A percentile compares a stretch with the other conserved stretches of the same genome.
Evolutionary conservation across 92 coral and sea anemone species (phyloP).

Genomic region (Actinernus sp.): DNA sequence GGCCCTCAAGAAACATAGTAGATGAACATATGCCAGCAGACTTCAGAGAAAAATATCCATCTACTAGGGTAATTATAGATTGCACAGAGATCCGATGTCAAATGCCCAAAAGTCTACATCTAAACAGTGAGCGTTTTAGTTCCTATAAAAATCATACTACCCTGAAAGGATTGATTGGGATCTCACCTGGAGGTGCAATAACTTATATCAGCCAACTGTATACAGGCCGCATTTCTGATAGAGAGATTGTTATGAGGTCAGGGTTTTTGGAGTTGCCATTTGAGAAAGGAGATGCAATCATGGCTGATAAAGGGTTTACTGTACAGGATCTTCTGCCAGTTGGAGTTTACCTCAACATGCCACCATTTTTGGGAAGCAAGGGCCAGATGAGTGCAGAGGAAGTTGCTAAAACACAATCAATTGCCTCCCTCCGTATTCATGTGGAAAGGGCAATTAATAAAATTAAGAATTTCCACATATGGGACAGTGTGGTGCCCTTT

Average conservation of each 20-base stretch:
- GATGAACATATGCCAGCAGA: conserved; percentile 59
- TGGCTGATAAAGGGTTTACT: conserved; percentile 11
- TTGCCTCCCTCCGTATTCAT: conserved; percentile 51
- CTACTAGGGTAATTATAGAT: conserved; percentile 60
- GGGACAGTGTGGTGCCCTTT: conserved; percentile 58
- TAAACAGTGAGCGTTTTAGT: no score
- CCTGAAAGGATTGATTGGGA: no score
- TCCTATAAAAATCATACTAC: no score
- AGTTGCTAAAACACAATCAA: conserved; percentile 45
- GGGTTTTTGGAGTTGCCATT: conserved; percentile 49
- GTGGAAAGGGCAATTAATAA: conserved; percentile 57
- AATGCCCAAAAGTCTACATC: conserved; percentile 69
- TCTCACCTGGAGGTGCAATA: neutral
- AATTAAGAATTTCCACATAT: conserved; percentile 48
- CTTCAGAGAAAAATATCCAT: conserved; percentile 66
- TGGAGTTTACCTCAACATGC: conserved; percentile 50
- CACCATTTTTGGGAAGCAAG: conserved; percentile 35
- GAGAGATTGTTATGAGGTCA: conserved; percentile 52
- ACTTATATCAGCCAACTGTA: conserved; percentile 15
- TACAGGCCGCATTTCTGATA: conserved; percentile 66
- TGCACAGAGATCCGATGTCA: conserved; percentile 74
- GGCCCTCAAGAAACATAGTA: conserved; percentile 67
- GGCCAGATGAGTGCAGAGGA: conserved; percentile 62
- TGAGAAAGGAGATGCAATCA: conserved; percentile 26
- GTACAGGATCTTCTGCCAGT: conserved; percentile 43